A percentile compares a stretch with the other conserved stretches of the same genome.
phyloP scores from a whole-genome alignment of 2,888 invertebrate species.

The Odontothrips loti region DNA sequence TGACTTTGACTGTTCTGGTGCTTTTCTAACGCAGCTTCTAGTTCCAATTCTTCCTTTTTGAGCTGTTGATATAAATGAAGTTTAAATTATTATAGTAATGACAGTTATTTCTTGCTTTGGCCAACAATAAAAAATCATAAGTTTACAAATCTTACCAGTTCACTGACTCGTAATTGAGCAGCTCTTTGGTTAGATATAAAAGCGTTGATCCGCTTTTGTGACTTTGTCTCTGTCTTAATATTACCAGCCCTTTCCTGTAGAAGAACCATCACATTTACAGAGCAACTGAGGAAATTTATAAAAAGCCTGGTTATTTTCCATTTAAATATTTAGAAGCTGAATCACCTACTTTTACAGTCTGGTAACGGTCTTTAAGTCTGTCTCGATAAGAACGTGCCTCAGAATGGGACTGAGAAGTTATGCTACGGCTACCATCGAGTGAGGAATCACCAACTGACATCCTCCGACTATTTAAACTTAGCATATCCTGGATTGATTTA shows the following conservation, averaged over 20 bases:
- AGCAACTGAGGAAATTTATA: neutral
- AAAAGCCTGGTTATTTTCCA: neutral
- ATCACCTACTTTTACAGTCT: constrained; percentile 42
- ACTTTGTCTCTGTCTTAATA: constrained; percentile 41
- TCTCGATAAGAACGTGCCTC: constrained; percentile 47
- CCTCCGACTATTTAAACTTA: constrained; percentile 34
- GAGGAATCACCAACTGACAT: constrained; percentile 37
- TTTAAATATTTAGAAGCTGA: neutral
- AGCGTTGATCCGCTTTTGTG: neutral
- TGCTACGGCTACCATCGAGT: constrained; percentile 38
- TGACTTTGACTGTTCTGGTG: constrained; percentile 37
- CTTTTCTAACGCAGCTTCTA: constrained; percentile 40
- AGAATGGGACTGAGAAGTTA: constrained; percentile 40
- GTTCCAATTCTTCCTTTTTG: constrained; percentile 40
- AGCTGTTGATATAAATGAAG: constrained; percentile 32
- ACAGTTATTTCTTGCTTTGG: too few species aligned
- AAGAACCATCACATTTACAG: neutral
- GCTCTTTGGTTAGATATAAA: neutral
- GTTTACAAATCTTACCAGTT: constrained; percentile 35
- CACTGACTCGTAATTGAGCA: constrained; percentile 30
- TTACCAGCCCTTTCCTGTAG: constrained; percentile 43
- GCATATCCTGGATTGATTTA: neutral
- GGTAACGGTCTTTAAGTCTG: constrained; percentile 46
- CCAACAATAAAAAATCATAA: neutral
- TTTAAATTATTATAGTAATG: too few species aligned